These are phyloP conservation scores for Volucella inanis DNA, from an alignment of 2,888 invertebrate species.

Conservation along the genomic window DNA sequence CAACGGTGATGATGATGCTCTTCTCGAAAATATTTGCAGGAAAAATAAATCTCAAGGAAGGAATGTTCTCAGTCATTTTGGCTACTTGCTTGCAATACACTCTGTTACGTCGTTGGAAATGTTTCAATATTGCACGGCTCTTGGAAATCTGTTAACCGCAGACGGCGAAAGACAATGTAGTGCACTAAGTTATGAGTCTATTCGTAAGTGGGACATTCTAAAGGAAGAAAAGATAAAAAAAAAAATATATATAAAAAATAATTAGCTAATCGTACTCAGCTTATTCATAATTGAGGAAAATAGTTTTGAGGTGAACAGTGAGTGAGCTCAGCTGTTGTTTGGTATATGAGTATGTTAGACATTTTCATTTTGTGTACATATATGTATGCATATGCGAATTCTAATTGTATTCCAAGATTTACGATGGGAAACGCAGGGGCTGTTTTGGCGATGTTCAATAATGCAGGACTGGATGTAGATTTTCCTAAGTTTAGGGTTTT, in stretches of 20 bases:
- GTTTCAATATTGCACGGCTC: constrained; percentile 14
- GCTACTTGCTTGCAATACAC: constrained; percentile 1
- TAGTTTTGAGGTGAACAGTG: constrained; percentile 26
- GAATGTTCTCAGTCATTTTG: constrained; percentile 35
- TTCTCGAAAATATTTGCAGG: constrained; percentile 73
- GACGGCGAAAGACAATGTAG: constrained; percentile 40
- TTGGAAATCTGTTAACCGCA: constrained; percentile 12
- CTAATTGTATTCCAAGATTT: too few relatives aligned
- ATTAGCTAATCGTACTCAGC: constrained; percentile 23
- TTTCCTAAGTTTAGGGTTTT: too few relatives aligned
- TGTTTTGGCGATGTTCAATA: too few relatives aligned
- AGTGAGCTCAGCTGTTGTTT: constrained; percentile 38
- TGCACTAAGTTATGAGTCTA: constrained; percentile 39
- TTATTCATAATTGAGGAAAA: not conserved
- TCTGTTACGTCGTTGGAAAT: not conserved
- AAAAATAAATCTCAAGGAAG: constrained; percentile 55
- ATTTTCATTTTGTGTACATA: too few relatives aligned
- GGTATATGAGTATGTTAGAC: not conserved
- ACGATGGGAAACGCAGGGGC: too few relatives aligned
- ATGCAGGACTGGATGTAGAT: too few relatives aligned
- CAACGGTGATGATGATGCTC: constrained; percentile 76
- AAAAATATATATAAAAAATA: constrained; percentile 18
- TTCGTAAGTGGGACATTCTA: constrained; percentile 46
- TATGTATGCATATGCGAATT: too few relatives aligned
- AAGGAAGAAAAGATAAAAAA: constrained; percentile 2